These are phyloP conservation scores for Ctenochaetus hawaiiensis DNA, from an alignment of 2,797 vertebrate species.

Conservation along the genomic window DNA sequence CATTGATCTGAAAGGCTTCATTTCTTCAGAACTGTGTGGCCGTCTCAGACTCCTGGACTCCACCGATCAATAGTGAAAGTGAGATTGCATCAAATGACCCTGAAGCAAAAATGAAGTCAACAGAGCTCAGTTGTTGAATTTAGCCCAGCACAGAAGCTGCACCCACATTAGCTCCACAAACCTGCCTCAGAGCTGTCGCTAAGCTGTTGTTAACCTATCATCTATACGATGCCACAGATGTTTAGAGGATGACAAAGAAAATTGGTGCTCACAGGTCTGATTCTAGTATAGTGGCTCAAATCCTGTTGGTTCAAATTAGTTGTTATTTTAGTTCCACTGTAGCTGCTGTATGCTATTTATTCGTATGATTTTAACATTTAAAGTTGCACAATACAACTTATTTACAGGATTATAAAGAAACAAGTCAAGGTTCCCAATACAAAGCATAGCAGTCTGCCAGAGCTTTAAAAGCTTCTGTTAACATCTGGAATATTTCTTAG, in stretches of 20 bases:
- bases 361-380: no score
- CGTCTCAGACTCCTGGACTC: slow-evolving; percentile 62
- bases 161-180: slow-evolving; percentile 5
- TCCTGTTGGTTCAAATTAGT: background rate
- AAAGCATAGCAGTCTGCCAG: no score
- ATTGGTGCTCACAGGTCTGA: background rate
- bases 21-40: slow-evolving; percentile 25
- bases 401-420: no score
- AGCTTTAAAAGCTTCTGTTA: no score
- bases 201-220: background rate
- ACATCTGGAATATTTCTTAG: no score
- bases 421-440: no score
- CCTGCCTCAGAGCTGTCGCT: slow-evolving; percentile 1
- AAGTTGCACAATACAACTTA: no score
- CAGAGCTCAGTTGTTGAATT: slow-evolving; percentile 36
- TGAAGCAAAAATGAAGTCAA: slow-evolving; percentile 39
- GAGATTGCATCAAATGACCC: slow-evolving; percentile 46
- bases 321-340: slow-evolving; percentile 4
- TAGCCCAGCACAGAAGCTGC: background rate
- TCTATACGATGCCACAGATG: background rate
- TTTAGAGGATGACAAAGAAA: background rate
- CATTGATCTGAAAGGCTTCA: slow-evolving; percentile 63
- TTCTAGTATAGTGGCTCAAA: no score
- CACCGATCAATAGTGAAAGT: slow-evolving; percentile 65
- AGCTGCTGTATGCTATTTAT: background rate